phyloP scores from a whole-genome alignment of 2,888 invertebrate species.

The Sycophila texana region DNA sequence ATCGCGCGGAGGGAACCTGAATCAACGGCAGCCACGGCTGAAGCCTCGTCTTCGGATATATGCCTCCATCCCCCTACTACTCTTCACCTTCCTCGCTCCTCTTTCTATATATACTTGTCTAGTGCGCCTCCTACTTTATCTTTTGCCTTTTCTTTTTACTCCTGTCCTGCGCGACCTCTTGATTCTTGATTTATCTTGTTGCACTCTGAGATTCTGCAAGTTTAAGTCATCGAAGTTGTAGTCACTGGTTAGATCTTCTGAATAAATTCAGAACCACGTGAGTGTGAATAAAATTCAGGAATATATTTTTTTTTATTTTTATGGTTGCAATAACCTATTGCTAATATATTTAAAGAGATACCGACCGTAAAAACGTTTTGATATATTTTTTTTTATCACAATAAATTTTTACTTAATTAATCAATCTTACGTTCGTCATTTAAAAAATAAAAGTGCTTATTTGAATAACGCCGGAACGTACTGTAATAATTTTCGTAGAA shows the following conservation, averaged over 20 bases:
- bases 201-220: neutral
- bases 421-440: too few species aligned
- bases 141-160: neutral
- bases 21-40: slow-evolving; percentile 69
- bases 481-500: too few species aligned
- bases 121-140: slow-evolving; percentile 13
- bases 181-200: neutral
- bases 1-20: slow-evolving; percentile 66
- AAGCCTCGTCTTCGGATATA: slow-evolving; percentile 25
- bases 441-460: too few species aligned
- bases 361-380: too few species aligned
- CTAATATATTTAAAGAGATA: too few species aligned
- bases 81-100: neutral
- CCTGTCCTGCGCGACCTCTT: slow-evolving; percentile 5
- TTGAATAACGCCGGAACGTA: too few species aligned
- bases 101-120: slow-evolving; percentile 33
- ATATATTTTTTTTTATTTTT: too few species aligned
- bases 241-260: neutral
- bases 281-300: too few species aligned
- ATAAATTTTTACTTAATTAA: too few species aligned
- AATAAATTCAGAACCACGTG: too few species aligned
- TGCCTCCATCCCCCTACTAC: slow-evolving; percentile 2
- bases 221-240: neutral
- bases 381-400: too few species aligned
- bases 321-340: too few species aligned